These are phyloP conservation scores for Axea sp. DNA, from an alignment of 2,888 invertebrate genomes.

Conservation along the genomic window DNA sequence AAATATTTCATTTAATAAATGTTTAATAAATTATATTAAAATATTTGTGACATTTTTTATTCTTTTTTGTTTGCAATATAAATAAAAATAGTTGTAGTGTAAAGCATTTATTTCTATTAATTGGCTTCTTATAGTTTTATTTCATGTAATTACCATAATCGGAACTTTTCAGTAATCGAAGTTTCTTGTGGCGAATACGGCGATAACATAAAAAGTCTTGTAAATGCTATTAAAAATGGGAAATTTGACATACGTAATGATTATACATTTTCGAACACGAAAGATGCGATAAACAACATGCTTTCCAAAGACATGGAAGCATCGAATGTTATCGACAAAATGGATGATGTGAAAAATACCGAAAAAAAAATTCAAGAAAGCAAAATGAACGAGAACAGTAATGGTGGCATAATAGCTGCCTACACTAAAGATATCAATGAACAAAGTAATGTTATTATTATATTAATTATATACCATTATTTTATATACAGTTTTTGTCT, in stretches of 20 bases:
- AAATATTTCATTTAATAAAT: no score
- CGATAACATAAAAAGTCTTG: slow-evolving; percentile 90
- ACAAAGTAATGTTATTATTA: slow-evolving; percentile 73
- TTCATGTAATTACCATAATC: no score
- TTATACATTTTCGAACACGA: slow-evolving; percentile 84
- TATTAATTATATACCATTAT: not conserved
- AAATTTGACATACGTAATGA: slow-evolving; percentile 88
- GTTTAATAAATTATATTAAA: no score
- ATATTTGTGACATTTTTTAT: no score
- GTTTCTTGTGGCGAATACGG: slow-evolving; percentile 98
- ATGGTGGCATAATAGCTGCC: slow-evolving; percentile 69
- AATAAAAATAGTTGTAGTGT: no score
- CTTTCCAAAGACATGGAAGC: slow-evolving; percentile 68
- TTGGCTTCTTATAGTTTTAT: no score
- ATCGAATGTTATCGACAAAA: slow-evolving; percentile 66
- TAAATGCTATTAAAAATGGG: slow-evolving; percentile 92
- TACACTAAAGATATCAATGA: slow-evolving; percentile 74
- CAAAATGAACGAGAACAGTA: slow-evolving; percentile 68
- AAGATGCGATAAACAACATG: slow-evolving; percentile 80
- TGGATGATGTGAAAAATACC: slow-evolving; percentile 73
- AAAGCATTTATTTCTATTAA: no score
- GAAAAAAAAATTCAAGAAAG: slow-evolving; percentile 74
- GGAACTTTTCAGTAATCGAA: slow-evolving; percentile 91
- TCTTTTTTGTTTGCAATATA: no score
- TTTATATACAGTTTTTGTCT: no score